Evolutionary conservation across 1,140 invertebrate species (phyloP).

Genomic region (Apis laboriosa): DNA sequence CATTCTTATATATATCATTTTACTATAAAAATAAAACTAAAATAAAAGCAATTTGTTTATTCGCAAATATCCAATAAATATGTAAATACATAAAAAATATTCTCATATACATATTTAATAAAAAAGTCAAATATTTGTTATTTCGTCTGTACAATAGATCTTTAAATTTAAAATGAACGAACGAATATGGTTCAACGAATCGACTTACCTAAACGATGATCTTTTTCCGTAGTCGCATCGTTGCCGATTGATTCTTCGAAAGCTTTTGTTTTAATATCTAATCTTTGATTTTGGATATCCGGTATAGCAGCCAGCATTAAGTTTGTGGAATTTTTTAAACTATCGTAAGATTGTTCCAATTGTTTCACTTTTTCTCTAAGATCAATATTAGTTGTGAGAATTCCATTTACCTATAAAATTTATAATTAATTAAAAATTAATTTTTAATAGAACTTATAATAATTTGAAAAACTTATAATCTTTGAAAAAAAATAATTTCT

Average conservation of each 20-base stretch:
- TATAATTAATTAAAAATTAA: not conserved
- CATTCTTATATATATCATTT: not conserved
- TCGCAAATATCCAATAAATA: not conserved
- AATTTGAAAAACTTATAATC: not conserved
- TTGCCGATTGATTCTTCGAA: not conserved
- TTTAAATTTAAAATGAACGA: not conserved
- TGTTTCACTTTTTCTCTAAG: slow-evolving; percentile 65
- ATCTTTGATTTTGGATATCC: slow-evolving; percentile 55
- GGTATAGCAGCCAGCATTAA: slow-evolving; percentile 52
- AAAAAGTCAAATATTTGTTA: slow-evolving; percentile 30
- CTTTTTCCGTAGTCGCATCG: slow-evolving; percentile 30
- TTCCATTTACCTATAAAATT: slow-evolving; percentile 61
- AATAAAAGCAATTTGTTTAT: not conserved
- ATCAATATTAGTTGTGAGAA: slow-evolving; percentile 56
- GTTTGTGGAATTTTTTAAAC: slow-evolving; percentile 67
- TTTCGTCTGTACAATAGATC: not conserved
- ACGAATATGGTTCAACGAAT: not conserved
- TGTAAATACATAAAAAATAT: not conserved
- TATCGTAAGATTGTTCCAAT: slow-evolving; percentile 67
- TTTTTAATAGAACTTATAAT: not conserved
- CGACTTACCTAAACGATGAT: slow-evolving; percentile 47
- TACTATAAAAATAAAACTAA: not conserved
- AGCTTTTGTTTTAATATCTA: slow-evolving; percentile 6
- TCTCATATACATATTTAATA: not conserved
- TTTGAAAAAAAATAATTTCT: not conserved